These are phyloP conservation scores for Agonopterix arenella DNA, from an alignment of 2,888 invertebrate genomes.

Conservation along the genomic window DNA sequence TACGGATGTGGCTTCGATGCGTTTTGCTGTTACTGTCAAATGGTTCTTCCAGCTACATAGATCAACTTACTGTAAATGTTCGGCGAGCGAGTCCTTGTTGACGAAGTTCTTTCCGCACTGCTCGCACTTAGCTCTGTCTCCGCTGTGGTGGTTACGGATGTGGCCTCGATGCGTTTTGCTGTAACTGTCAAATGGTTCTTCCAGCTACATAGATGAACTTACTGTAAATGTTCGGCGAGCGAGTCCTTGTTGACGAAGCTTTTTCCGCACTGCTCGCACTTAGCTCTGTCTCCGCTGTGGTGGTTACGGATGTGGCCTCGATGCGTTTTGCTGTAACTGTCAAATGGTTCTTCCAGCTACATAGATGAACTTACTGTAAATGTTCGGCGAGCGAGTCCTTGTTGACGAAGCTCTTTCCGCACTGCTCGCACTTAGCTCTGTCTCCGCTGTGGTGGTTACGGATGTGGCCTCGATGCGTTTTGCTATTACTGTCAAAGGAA, in stretches of 20 bases:
- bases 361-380: slow-evolving; percentile 40
- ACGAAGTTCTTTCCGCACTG: slow-evolving; percentile 62
- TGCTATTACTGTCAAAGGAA: slow-evolving; percentile 48
- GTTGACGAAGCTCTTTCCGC: slow-evolving; percentile 62
- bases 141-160: slow-evolving; percentile 59
- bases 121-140: slow-evolving; percentile 49
- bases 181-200: slow-evolving; percentile 32
- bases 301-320: slow-evolving; percentile 61
- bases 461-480: slow-evolving; percentile 62
- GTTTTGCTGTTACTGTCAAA: slow-evolving; percentile 54
- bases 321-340: slow-evolving; percentile 61
- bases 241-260: slow-evolving; percentile 64
- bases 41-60: too few relatives aligned
- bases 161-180: slow-evolving; percentile 61
- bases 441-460: slow-evolving; percentile 57
- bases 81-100: slow-evolving; percentile 58
- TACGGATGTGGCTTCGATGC: slow-evolving; percentile 58
- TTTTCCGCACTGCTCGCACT: slow-evolving; percentile 60
- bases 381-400: slow-evolving; percentile 62
- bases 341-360: too few relatives aligned
- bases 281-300: slow-evolving; percentile 49
- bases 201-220: slow-evolving; percentile 19
- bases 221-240: slow-evolving; percentile 56
- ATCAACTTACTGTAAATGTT: slow-evolving; percentile 54
- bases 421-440: slow-evolving; percentile 52